phyloP scores from a whole-genome alignment of 2,113 vertebrate species.

The Ciconia stormi region DNA sequence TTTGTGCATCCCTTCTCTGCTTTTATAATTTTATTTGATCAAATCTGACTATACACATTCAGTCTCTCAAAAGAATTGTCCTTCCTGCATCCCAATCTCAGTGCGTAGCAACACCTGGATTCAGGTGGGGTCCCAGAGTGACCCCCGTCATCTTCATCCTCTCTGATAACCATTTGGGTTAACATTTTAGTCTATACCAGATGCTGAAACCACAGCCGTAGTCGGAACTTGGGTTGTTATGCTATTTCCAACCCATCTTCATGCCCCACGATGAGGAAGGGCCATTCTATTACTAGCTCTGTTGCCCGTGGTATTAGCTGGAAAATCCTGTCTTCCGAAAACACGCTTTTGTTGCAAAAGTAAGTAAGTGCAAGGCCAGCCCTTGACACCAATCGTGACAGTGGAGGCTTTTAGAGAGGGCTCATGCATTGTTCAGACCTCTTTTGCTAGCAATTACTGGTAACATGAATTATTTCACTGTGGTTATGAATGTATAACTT shows the following conservation, averaged over 20 bases:
- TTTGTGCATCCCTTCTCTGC: not conserved
- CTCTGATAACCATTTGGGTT: not conserved
- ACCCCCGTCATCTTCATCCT: not conserved
- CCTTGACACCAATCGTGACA: not conserved
- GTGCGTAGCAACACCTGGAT: not conserved
- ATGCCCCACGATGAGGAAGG: not conserved
- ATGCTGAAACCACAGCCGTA: not conserved
- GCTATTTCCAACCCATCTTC: not conserved
- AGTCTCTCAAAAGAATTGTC: not conserved
- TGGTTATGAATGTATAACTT: not conserved
- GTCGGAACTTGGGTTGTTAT: not conserved
- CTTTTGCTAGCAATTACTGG: not conserved
- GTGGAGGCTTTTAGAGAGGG: slow-evolving; percentile 18
- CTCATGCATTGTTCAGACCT: not conserved
- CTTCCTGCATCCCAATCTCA: not conserved
- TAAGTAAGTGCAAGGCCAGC: slow-evolving; percentile 6
- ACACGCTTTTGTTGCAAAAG: not conserved
- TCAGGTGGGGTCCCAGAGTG: not conserved
- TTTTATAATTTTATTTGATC: not conserved
- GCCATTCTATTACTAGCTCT: not conserved
- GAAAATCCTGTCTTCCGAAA: not conserved
- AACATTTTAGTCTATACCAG: not conserved
- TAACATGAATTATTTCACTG: not conserved
- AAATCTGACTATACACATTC: not conserved
- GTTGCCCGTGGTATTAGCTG: not conserved